Conservation (phyloP, 1,140 invertebrate species). For the Monomorium pharaonis region DNA sequence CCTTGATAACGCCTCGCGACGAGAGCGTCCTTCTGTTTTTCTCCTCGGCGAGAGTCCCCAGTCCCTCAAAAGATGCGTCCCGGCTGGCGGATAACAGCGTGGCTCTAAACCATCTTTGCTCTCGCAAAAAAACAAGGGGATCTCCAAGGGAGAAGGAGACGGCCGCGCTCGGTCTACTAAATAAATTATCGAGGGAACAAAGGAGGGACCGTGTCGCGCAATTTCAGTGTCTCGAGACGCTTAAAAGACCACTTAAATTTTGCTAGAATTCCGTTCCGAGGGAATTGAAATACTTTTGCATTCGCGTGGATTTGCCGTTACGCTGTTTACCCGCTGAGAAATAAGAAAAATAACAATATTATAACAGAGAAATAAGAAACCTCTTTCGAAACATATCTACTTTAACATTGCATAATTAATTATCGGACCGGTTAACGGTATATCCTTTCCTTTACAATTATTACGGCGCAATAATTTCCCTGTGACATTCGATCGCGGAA, state of each 20-base stretch:
- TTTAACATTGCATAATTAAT: not conserved
- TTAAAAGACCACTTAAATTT: not conserved
- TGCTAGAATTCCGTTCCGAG: not conserved
- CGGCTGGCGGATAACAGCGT: slow-evolving; percentile 79
- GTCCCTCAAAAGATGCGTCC: slow-evolving; percentile 76
- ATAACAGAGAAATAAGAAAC: too few species aligned
- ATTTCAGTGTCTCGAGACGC: not conserved
- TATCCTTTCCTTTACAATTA: too few species aligned
- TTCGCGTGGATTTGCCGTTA: not conserved
- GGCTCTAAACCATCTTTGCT: slow-evolving; percentile 53
- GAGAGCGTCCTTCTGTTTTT: slow-evolving; percentile 70
- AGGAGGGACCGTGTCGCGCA: not conserved
- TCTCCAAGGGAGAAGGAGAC: too few species aligned
- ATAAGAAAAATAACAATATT: not conserved
- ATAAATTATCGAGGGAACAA: slow-evolving; percentile 28
- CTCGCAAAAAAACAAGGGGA: slow-evolving; percentile 23
- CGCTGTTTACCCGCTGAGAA: not conserved
- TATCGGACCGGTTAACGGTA: too few species aligned
- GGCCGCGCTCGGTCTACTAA: slow-evolving; percentile 3
- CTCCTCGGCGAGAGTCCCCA: slow-evolving; percentile 71
- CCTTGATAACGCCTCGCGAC: slow-evolving; percentile 64
- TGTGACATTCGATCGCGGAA: not conserved
- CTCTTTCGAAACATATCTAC: too few species aligned
- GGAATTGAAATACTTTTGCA: not conserved
- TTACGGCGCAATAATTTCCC: slow-evolving; percentile 6